Conservation (phyloP, 2,888 invertebrate species). For the Spisula subtruncata region DNA sequence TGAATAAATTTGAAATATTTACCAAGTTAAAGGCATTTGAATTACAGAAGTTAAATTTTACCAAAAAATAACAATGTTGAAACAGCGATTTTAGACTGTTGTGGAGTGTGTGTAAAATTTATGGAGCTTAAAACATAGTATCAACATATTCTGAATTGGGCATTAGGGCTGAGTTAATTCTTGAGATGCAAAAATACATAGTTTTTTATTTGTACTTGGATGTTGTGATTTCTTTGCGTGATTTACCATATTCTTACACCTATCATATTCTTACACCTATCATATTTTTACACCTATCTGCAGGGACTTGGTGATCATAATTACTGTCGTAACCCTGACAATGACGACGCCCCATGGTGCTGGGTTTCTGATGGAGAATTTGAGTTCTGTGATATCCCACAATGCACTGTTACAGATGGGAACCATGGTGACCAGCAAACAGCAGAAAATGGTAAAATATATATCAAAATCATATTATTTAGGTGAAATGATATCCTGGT, state of each 20-base stretch:
- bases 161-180: background rate
- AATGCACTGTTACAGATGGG: constrained; percentile 82
- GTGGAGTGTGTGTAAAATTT: no score
- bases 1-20: no score
- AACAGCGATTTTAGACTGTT: no score
- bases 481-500: no score
- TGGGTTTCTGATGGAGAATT: constrained; percentile 87
- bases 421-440: background rate
- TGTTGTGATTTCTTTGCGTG: background rate
- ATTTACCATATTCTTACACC: background rate
- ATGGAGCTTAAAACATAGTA: no score
- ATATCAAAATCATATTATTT: no score
- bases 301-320: constrained; percentile 88
- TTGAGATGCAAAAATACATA: no score
- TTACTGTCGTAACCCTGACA: constrained; percentile 89
- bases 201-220: no score
- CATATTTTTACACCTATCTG: background rate
- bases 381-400: constrained; percentile 89
- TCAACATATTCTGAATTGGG: no score
- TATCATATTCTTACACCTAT: background rate
- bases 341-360: constrained; percentile 89
- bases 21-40: no score
- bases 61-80: no score
- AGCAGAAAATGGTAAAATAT: background rate
- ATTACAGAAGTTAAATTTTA: no score